A percentile compares a stretch with the other conserved stretches of the same genome.
These are phyloP conservation scores for Burhinus oedicnemus DNA, from an alignment of 2,113 vertebrate genomes.

Conservation along the genomic window DNA sequence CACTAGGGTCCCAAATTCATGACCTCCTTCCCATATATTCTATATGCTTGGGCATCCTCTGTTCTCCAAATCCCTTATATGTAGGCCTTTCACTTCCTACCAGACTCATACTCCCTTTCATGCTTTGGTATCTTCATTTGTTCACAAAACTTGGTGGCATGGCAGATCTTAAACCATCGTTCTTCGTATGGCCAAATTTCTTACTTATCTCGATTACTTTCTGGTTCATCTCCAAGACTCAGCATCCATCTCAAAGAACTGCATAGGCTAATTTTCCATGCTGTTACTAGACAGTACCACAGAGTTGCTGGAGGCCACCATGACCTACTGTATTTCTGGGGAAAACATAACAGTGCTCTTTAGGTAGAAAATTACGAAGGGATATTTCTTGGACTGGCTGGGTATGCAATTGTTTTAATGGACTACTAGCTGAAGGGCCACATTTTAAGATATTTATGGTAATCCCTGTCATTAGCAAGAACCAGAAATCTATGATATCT, in stretches of 20 bases:
- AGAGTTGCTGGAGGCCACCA: not conserved
- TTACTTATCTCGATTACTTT: fast-evolving
- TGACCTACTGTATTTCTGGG: not conserved
- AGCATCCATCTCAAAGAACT: not conserved
- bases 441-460: not conserved
- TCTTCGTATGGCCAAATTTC: not conserved
- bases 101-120: not conserved
- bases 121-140: not conserved
- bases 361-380: not conserved
- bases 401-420: not conserved
- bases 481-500: not conserved
- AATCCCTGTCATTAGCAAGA: not conserved
- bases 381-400: not conserved
- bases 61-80: not conserved
- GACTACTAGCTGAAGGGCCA: not conserved
- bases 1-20: not conserved
- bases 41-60: not conserved
- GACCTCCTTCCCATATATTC: not conserved
- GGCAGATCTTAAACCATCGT: not conserved
- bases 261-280: not conserved
- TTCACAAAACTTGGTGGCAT: not conserved
- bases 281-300: not conserved
- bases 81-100: not conserved
- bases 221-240: not conserved
- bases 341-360: not conserved